A percentile compares a stretch with the other conserved stretches of the same genome.
These are phyloP conservation scores for Elgaria multicarinata DNA, from an alignment of 2,113 vertebrate genomes.

Conservation along the genomic window DNA sequence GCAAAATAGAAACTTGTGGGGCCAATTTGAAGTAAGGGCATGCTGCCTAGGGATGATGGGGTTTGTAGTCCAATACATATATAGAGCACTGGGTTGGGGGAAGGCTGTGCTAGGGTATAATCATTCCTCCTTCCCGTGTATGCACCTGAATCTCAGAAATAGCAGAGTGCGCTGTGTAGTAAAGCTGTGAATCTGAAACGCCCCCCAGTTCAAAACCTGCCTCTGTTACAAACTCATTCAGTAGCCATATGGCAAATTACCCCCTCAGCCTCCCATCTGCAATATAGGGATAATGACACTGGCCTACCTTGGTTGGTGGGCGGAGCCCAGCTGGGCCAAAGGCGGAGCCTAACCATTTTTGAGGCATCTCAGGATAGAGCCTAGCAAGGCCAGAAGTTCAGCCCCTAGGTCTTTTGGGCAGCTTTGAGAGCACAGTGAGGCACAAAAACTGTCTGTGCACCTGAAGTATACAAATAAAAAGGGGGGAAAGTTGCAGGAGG, in stretches of 20 bases:
- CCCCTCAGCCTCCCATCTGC: too few relatives aligned
- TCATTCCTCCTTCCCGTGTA: background rate
- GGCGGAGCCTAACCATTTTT: too few relatives aligned
- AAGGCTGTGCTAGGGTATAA: too few relatives aligned
- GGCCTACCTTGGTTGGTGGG: background rate
- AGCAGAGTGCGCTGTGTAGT: background rate
- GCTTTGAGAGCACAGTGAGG: background rate
- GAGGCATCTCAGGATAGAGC: too few relatives aligned
- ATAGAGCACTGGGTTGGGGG: too few relatives aligned
- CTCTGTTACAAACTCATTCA: background rate
- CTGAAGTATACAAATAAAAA: background rate
- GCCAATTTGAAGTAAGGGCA: background rate
- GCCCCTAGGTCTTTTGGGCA: too few relatives aligned
- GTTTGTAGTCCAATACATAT: too few relatives aligned
- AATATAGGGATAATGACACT: background rate
- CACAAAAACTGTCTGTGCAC: background rate
- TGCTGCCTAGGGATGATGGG: background rate
- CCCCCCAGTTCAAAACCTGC: background rate
- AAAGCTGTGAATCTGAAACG: background rate
- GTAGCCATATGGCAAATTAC: too few relatives aligned
- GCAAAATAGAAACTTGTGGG: background rate
- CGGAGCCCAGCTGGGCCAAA: background rate
- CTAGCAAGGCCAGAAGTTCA: too few relatives aligned
- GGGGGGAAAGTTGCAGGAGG: background rate
- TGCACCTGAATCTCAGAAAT: background rate